A percentile compares a stretch with the other conserved stretches of the same genome.
Evolutionary conservation across 2,113 vertebrate species (phyloP).

Genomic region (Meriones unguiculatus): DNA sequence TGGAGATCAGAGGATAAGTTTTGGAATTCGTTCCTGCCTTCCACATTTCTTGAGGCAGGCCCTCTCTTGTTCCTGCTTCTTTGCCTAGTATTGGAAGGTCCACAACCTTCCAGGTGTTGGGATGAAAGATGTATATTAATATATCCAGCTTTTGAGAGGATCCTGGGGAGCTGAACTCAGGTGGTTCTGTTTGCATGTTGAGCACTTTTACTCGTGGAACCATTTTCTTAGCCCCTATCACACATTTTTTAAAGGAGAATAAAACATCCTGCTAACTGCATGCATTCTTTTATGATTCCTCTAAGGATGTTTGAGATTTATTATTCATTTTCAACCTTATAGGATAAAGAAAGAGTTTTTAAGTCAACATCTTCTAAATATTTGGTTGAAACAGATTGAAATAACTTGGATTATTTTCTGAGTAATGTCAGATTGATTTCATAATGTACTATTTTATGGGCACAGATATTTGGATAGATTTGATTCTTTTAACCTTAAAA

Average conservation of each 20-base stretch:
- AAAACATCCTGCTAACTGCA: background rate
- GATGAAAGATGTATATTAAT: background rate
- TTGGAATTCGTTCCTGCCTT: background rate
- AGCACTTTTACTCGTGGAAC: background rate
- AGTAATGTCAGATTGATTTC: background rate
- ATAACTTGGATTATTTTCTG: conserved; percentile 6
- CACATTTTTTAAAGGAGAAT: background rate
- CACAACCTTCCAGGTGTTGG: background rate
- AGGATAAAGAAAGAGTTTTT: background rate
- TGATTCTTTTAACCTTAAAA: background rate
- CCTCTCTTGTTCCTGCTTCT: background rate
- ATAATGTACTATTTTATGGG: background rate
- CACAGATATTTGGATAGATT: background rate
- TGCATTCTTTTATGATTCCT: background rate
- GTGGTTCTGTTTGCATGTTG: too few relatives aligned
- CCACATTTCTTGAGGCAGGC: background rate
- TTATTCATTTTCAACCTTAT: background rate
- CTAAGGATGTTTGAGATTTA: background rate
- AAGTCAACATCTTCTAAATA: background rate
- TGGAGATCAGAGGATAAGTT: background rate
- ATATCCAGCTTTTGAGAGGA: too few relatives aligned
- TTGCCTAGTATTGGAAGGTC: background rate
- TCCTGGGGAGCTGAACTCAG: background rate
- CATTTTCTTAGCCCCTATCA: background rate
- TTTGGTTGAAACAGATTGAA: conserved; percentile 21